phyloP scores from a whole-genome alignment of 2,113 vertebrate genomes.

The cattle (Bos taurus) region ARS-UCD2.0 NC_037348.1:47815501-47816000 shows the following conservation, averaged over 20 bases:
- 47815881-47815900: not conserved
- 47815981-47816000: not conserved
- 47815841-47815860: not conserved
- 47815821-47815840: not conserved
- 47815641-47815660: not conserved
- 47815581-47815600: not conserved
- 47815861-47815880: not conserved
- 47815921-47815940: not conserved
- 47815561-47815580: not conserved
- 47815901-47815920: not conserved
- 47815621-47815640: not conserved
- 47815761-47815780: not conserved
- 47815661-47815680: not conserved
- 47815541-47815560: not conserved
- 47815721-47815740: not conserved
- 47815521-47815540: not conserved
- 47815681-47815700: not conserved
- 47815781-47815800: not conserved
- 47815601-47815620: not conserved
- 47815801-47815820: not conserved
- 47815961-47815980: not conserved
- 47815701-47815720: not conserved
- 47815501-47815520: not conserved
- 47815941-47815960: not conserved
- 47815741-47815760: not conserved